Evolutionary conservation across 2,888 invertebrate species (phyloP).

Genomic region (Andrena minutula): DNA sequence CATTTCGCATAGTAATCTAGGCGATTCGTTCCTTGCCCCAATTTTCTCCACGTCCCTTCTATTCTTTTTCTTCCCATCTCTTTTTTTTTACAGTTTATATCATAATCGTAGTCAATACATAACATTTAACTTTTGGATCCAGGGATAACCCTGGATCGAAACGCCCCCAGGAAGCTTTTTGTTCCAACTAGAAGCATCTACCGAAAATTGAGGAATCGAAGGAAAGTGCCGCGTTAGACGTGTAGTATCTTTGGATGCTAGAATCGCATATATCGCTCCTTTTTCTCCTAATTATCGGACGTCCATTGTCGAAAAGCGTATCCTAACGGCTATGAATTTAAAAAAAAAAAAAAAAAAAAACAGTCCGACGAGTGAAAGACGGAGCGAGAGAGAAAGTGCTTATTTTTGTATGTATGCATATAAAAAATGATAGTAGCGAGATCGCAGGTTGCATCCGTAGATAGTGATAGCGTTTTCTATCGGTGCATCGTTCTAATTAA

Average conservation of each 20-base stretch:
- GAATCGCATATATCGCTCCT: neutral
- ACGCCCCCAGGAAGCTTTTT: slow-evolving; percentile 1
- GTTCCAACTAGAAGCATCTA: neutral
- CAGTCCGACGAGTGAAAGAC: neutral
- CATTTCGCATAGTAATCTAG: slow-evolving; percentile 53
- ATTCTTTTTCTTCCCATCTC: slow-evolving; percentile 4
- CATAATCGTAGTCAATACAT: neutral
- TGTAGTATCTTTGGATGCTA: slow-evolving; percentile 14
- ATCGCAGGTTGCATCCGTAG: slow-evolving; percentile 29
- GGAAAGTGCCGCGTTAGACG: neutral
- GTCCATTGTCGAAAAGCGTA: neutral
- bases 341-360: neutral
- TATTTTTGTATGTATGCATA: slow-evolving; percentile 20
- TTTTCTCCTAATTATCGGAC: neutral
- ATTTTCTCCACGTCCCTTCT: neutral
- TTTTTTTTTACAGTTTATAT: neutral
- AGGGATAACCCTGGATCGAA: neutral
- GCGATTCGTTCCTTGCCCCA: slow-evolving; percentile 7
- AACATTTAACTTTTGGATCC: slow-evolving; percentile 6
- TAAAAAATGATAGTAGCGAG: slow-evolving; percentile 13
- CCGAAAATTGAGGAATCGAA: slow-evolving; percentile 9
- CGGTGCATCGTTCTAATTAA: slow-evolving; percentile 37
- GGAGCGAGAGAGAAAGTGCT: slow-evolving; percentile 30
- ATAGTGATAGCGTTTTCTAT: slow-evolving; percentile 26
- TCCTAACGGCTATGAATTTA: neutral